phyloP scores from a whole-genome alignment of 1,140 invertebrate genomes.

The Bombyx mandarina region DNA sequence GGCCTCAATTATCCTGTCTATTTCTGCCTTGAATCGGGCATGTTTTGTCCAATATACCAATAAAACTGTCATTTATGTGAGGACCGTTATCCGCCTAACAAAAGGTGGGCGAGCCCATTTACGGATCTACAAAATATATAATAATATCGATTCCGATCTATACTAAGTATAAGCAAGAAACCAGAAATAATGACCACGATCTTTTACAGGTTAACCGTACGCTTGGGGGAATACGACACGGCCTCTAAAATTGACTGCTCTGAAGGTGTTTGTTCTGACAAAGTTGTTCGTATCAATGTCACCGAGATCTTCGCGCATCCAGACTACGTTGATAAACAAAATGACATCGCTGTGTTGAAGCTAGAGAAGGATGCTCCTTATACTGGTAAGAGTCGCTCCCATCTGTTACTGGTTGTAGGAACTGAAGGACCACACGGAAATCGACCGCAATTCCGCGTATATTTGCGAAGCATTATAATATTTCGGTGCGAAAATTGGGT shows the following conservation, averaged over 20 bases:
- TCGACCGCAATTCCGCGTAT: no score
- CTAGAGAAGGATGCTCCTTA: conserved; percentile 16
- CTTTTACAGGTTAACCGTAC: conserved; percentile 11
- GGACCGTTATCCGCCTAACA: no score
- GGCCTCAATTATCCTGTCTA: no score
- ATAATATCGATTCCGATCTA: no score
- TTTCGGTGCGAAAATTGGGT: not conserved
- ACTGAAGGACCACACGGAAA: no score
- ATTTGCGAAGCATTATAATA: not conserved
- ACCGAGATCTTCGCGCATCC: conserved; percentile 12
- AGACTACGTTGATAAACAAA: conserved; percentile 3
- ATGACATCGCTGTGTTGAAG: conserved; percentile 16
- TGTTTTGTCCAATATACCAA: no score
- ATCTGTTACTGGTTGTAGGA: not conserved
- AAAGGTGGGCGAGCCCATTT: no score
- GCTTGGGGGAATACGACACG: conserved; percentile 20
- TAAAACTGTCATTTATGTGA: no score
- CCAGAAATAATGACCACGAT: not conserved
- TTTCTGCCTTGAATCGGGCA: no score
- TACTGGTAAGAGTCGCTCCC: conserved; percentile 8
- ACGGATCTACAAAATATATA: no score
- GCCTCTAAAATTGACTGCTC: conserved; percentile 13
- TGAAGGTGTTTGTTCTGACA: conserved; percentile 14
- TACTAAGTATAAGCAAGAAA: no score
- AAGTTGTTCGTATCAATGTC: conserved; percentile 5